Evolutionary conservation across 2,113 vertebrate species (phyloP), one percentile per base, ranked within the genome.

Genomic region (Actinemys pallida): DNA sequence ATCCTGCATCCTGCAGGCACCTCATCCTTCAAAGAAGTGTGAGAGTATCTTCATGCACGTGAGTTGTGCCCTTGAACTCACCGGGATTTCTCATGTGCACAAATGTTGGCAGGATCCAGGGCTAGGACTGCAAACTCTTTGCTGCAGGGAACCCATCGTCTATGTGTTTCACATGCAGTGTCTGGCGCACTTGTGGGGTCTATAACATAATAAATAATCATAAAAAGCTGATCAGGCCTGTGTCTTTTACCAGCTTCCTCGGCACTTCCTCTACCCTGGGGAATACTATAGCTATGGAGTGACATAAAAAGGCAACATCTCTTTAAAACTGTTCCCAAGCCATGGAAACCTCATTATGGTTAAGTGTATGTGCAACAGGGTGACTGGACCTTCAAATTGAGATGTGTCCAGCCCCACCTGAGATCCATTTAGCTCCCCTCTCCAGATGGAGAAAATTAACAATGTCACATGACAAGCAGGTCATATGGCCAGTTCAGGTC

Each of bases 21-120:
- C 29, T 31, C 29, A 62, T 39, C 19, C 69, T 72, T n/a, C 35
- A 72, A 72, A 72, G 35, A 72, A 72, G 17, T 8, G 4, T 22
- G n/a, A 72, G n/a, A 19, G 31, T 39, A 72, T 20, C 13, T 35
- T 72, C n/a, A 72, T 39, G n/a, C 69, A 72, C 5, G 8, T 39
- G 20, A 72, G 69, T 20, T 2, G 59, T 62, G 59, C 59, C 59
- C 14, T 52, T 81, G 35, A 5, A 57, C 13, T 47, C 82, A 54
- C 39, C 1, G 5, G 8, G 76, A 57, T 72, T 87, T 92, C 54
- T 94, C 50, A 47, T 65, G 0, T 35, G 35, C n/a, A 1, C 89
- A 93, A 85, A n/a, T 14, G 52, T 16, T 31, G 16, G 19, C 85
- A 19, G 92, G 53, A 83, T 20, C 39, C 16, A 0, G 0, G 2